Base-by-base conservation (phyloP, 2,888 invertebrate genomes). In the Pachycephus smyrnensis region DNA sequence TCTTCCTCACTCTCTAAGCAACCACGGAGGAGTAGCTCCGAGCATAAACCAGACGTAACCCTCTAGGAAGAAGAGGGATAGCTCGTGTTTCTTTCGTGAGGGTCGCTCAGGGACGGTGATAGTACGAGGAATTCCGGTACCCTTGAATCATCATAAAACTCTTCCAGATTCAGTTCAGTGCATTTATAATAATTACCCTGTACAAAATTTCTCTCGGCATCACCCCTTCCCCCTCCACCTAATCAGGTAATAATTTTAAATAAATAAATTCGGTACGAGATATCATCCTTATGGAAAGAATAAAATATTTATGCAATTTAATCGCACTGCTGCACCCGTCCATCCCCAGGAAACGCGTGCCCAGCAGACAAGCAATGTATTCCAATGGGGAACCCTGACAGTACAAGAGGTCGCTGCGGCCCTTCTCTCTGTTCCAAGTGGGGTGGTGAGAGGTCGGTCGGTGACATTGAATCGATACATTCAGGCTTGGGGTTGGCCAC, bases 391-490 rank as follows among this genome's bases (percentile, higher is more conserved):
- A 55, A 23, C 23, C 55, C 55, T 55, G 55, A 55, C 55, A 23
- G 23, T 55, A 55, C 55, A 55, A 55, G 55, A 55, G 55, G 55
- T 55, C 2, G 55, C 15, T 23, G 55, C 55, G 55, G 55, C 55
- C 55, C 55, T 35, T 55, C 23, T 9, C 55, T 55, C 23, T 23
- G 23, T 33, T 55, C 9, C 55, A 55, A 55, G 55, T 55, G 23
- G 55, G 55, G 55, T 55, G 79, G 79, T 74, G 81, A 68, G 80
- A 81, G 77, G 78, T 77, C 82, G 85, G 84, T 83, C 84, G 84
- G 82, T 83, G 84, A 84, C 84, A 84, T 83, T 83, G 84, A 85
- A 83, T 84, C 84, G 82, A 85, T 85, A 76, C 33, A 73, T 40
- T 31, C 30, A 36, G 55, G 55, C 55, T 23, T 55, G 55, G 55